These are phyloP conservation scores for Caenorhabditis macrosperma DNA, from an alignment of 2,888 invertebrate genomes.

Conservation along the genomic window DNA sequence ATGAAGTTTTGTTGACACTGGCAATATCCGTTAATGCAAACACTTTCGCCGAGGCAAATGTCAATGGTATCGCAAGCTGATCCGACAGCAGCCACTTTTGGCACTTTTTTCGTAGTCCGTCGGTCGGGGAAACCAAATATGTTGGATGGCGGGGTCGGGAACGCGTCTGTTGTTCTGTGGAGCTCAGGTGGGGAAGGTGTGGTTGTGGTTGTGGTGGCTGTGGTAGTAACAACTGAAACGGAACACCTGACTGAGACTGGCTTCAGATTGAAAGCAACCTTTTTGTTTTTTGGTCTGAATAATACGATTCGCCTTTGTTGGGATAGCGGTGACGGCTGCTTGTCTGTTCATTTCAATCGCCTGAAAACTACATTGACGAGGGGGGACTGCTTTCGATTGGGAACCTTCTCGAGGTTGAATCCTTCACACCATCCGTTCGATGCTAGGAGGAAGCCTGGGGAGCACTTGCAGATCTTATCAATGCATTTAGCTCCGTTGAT, in stretches of 20 bases:
- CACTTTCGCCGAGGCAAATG: slow-evolving; percentile 67
- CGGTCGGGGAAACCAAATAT: slow-evolving; percentile 56
- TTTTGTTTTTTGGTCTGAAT: slow-evolving; percentile 36
- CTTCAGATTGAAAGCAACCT: not conserved
- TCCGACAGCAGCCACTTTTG: slow-evolving; percentile 57
- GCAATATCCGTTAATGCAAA: slow-evolving; percentile 69
- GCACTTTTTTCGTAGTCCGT: slow-evolving; percentile 43
- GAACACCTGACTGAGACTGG: not conserved
- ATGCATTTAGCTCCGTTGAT: slow-evolving; percentile 70
- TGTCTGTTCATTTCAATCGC: slow-evolving; percentile 41
- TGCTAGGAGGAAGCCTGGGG: slow-evolving; percentile 63
- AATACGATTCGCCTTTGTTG: slow-evolving; percentile 36
- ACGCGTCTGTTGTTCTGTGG: slow-evolving; percentile 11
- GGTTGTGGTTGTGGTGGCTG: slow-evolving; percentile 18
- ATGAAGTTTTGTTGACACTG: slow-evolving; percentile 65
- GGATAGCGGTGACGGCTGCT: slow-evolving; percentile 1
- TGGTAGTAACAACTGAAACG: slow-evolving; percentile 19
- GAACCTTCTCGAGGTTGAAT: slow-evolving; percentile 45
- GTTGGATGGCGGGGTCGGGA: slow-evolving; percentile 54
- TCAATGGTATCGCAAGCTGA: slow-evolving; percentile 57
- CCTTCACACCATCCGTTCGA: slow-evolving; percentile 67
- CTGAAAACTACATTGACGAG: slow-evolving; percentile 7
- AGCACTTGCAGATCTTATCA: slow-evolving; percentile 73
- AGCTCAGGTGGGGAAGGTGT: not conserved
- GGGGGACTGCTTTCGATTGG: not conserved